Base-by-base conservation (phyloP, 2,888 invertebrate species). In the Sinodicranocentrus sp. region DNA sequence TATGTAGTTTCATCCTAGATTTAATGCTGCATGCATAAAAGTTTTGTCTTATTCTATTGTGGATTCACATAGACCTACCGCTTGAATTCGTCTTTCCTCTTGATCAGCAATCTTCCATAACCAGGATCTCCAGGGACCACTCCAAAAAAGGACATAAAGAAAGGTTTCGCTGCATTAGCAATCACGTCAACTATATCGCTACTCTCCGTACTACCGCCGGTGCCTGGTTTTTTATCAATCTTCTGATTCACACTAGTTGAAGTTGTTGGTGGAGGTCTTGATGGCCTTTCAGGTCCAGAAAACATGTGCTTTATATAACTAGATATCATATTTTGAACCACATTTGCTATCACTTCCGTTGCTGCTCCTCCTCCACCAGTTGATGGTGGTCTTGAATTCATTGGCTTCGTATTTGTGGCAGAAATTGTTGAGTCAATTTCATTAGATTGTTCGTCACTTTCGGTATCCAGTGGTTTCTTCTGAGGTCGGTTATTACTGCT, bases 111-210 rank as follows among this genome's bases (percentile, higher is more conserved):
- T 26, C 82, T 77, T 70, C 85, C 85, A 39, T 82, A 86, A 5
- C 85, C 85, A 26, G 85, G 85, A 23, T 86, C 85, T 26, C 80
- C 88, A 1, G 88, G 88, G 8, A 88, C 88, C 3, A 88, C 87
- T n/a, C 88, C 88, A 84, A 88, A 88, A 25, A 86, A 87, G 1
- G 87, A 87, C 39, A 88, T 87, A 75, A 88, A 88, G 59, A 88
- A 88, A 26, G 88, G 88, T 67, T 88, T 88, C 0, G 88, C 88
- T 0, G 88, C 87, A 28, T 75, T 75, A 10, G 82, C 75, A 25
- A 82, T 82, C 0, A 76, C 61, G 28, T 82, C 82, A 13, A 82
- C 82, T 17, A 82, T 70, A 44, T 76, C 76, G 26, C 63, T 82
- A 15, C 76, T 76, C 68, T 76, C 82, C 2, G 19, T 70, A 10